These are phyloP conservation scores for Sebastes baramenuke DNA, from an alignment of 2,797 vertebrate species.

Conservation along the genomic window DNA sequence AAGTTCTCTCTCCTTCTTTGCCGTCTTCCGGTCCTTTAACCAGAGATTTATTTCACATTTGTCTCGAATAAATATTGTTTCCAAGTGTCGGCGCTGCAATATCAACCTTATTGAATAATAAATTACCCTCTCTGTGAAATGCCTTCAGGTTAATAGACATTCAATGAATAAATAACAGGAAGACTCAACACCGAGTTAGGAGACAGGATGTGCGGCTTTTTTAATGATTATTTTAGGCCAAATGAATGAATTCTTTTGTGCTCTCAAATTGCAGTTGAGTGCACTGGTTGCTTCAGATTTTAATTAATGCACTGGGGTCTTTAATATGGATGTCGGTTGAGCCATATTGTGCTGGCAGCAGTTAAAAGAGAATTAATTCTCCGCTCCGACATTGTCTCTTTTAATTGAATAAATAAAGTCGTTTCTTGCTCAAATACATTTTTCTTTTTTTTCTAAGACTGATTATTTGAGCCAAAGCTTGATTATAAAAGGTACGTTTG, in stretches of 20 bases:
- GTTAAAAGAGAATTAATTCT: constrained; percentile 80
- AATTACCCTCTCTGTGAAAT: constrained; percentile 54
- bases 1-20: background rate
- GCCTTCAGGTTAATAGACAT: constrained; percentile 69
- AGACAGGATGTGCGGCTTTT: constrained; percentile 54
- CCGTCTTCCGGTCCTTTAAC: background rate
- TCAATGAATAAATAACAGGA: constrained; percentile 72
- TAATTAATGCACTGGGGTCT: constrained; percentile 80
- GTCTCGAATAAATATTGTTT: constrained; percentile 54
- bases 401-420: constrained; percentile 78
- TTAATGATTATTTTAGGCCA: constrained; percentile 76
- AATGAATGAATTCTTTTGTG: constrained; percentile 73
- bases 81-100: constrained; percentile 37
- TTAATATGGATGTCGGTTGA: constrained; percentile 80
- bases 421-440: constrained; percentile 51
- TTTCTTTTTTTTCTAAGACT: constrained; percentile 1
- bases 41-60: constrained; percentile 51
- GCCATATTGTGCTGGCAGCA: constrained; percentile 77
- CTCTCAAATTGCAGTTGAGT: constrained; percentile 65
- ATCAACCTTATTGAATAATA: constrained; percentile 69
- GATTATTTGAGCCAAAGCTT: constrained; percentile 45
- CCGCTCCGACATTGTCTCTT: constrained; percentile 70
- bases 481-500: constrained; percentile 48
- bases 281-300: constrained; percentile 65
- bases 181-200: constrained; percentile 55